Conservation (phyloP, 2,113 vertebrate genomes). For the Notarius quadriscutis region DNA sequence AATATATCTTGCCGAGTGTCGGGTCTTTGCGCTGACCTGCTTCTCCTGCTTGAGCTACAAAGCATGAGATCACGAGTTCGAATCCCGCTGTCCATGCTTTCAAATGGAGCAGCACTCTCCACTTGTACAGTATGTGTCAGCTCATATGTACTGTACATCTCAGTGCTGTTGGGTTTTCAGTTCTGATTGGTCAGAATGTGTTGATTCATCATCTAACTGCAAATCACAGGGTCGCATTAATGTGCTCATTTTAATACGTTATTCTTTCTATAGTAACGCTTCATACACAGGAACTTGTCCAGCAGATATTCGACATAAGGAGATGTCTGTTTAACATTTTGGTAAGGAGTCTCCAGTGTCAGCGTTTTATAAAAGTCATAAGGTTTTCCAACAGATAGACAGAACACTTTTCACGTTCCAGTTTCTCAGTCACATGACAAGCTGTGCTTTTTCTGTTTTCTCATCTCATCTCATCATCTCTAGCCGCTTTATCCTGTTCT, state of each 20-base stretch:
- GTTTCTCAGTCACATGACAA: neutral
- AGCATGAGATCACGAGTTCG: neutral
- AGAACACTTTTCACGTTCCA: neutral
- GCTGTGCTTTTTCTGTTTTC: neutral
- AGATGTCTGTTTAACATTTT: neutral
- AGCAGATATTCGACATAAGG: neutral
- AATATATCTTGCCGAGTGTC: conserved; percentile 47
- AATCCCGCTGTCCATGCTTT: neutral
- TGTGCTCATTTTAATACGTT: no score
- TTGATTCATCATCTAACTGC: neutral
- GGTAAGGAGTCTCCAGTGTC: neutral
- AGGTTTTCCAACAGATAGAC: no score
- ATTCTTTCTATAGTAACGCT: neutral
- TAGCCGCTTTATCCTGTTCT: no score
- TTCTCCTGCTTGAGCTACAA: conserved; percentile 36
- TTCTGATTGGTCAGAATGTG: neutral
- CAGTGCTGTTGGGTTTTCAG: neutral
- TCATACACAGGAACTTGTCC: neutral
- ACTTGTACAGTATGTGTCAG: neutral
- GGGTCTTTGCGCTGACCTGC: conserved; percentile 32
- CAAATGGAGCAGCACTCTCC: neutral
- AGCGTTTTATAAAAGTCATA: neutral
- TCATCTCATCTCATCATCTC: no score
- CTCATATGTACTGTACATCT: neutral
- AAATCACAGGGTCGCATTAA: neutral